A percentile compares a stretch with the other conserved stretches of the same genome.
These are phyloP conservation scores for Aurelia aurita DNA, from an alignment of 30 jellyfish, hydroid and myxozoan species.

Conservation along the genomic window DNA sequence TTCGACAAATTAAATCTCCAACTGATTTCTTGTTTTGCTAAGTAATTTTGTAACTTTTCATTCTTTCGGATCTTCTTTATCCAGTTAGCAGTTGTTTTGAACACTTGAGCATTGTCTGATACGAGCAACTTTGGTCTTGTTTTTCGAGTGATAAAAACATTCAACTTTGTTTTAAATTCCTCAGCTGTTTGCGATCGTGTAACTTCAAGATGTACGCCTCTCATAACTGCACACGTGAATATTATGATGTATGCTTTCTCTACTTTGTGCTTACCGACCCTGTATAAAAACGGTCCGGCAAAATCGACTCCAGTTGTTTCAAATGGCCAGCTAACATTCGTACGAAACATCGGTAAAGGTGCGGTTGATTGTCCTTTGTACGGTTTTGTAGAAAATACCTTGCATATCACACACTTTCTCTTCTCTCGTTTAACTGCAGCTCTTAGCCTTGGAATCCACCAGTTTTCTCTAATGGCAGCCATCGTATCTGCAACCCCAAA, in stretches of 20 bases:
- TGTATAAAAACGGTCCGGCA: constrained; percentile 34
- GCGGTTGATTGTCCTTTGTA: constrained; percentile 11
- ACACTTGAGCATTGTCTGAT: no score
- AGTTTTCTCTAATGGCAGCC: constrained; percentile 43
- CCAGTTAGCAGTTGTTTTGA: constrained; percentile 40
- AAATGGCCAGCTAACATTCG: constrained; percentile 21
- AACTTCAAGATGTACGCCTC: constrained; percentile 13
- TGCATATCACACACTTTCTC: constrained; percentile 26
- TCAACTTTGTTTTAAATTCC: constrained; percentile 10
- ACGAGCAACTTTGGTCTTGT: constrained; percentile 13
- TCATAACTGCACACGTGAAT: constrained; percentile 19
- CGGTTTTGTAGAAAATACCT: constrained; percentile 37
- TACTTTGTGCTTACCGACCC: constrained; percentile 19
- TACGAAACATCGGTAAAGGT: constrained; percentile 33
- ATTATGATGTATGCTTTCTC: constrained; percentile 26
- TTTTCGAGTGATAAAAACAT: constrained; percentile 20
- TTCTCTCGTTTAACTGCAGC: constrained; percentile 3
- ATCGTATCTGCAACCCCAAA: no score
- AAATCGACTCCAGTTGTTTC: constrained; percentile 30
- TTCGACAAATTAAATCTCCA: constrained; percentile 27
- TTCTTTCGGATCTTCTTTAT: neutral
- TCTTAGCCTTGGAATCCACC: constrained; percentile 21
- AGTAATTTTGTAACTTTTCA: constrained; percentile 9
- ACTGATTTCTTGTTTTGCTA: constrained; percentile 29
- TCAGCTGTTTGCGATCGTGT: constrained; percentile 40